Conservation (phyloP, 2,113 vertebrate genomes). For the Neodontobutis hainanensis region DNA sequence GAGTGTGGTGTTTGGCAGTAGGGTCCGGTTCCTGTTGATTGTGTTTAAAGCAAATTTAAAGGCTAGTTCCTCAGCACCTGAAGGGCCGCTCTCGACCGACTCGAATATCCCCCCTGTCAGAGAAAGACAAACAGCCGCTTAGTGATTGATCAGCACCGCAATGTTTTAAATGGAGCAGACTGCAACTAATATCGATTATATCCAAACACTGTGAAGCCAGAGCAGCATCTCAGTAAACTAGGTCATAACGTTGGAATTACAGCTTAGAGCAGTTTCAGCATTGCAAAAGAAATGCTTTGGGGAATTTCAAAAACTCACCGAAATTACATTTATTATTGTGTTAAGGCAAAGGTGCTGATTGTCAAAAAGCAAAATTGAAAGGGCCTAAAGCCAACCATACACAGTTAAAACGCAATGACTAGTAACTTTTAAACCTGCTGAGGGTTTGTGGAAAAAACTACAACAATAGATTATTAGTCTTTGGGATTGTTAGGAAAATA, state of each 20-base stretch:
- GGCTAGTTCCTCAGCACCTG: conserved; percentile 96
- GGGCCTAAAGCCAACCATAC: too few relatives aligned
- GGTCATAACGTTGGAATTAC: too few relatives aligned
- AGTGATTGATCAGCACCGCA: background rate
- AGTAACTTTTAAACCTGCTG: too few relatives aligned
- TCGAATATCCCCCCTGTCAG: conserved; percentile 95
- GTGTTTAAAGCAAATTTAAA: conserved; percentile 99
- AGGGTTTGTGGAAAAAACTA: too few relatives aligned
- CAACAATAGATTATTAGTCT: too few relatives aligned
- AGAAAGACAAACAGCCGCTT: conserved; percentile 20
- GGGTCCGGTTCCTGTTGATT: conserved; percentile 98
- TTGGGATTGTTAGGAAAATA: too few relatives aligned
- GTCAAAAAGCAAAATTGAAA: background rate
- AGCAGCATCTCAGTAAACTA: too few relatives aligned
- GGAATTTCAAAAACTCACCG: background rate
- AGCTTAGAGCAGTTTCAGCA: background rate
- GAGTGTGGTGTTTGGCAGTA: conserved; percentile 97
- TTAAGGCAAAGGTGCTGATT: background rate
- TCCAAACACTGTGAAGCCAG: background rate
- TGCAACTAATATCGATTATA: background rate
- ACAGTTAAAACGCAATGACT: too few relatives aligned
- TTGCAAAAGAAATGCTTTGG: background rate
- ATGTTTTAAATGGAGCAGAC: background rate
- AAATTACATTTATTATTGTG: background rate
- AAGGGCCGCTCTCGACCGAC: conserved; percentile 94